Percentiles rank a stretch among this genome's conserved stretches.
Evolutionary conservation across 2,888 invertebrate genomes (phyloP).

Genomic region (Sympetrum striolatum): DNA sequence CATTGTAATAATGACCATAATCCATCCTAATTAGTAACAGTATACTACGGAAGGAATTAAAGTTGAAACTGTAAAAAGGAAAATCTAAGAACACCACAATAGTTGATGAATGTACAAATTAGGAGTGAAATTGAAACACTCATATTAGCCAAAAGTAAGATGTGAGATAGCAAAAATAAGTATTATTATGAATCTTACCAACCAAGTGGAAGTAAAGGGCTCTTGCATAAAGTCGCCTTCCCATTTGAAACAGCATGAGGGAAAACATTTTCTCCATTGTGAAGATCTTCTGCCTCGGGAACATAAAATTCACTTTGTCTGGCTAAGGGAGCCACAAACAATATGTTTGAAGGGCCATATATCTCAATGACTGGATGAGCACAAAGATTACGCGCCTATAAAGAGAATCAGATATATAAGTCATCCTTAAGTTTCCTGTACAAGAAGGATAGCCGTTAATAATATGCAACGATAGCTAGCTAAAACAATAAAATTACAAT

Average conservation of each 20-base stretch:
- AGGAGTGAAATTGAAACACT: too few species aligned
- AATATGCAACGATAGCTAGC: too few species aligned
- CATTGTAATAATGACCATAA: too few species aligned
- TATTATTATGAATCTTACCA: neutral
- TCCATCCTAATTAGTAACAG: too few species aligned
- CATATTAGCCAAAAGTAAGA: too few species aligned
- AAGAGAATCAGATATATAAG: neutral
- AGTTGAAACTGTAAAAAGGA: too few species aligned
- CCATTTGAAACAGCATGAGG: neutral
- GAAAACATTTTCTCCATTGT: neutral
- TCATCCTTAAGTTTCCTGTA: neutral
- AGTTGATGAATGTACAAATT: too few species aligned
- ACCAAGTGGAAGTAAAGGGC: neutral
- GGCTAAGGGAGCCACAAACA: conserved; percentile 11
- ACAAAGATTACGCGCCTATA: conserved; percentile 28
- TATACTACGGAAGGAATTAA: too few species aligned
- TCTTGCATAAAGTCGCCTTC: neutral
- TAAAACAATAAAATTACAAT: too few species aligned
- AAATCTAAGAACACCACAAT: too few species aligned
- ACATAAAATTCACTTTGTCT: conserved; percentile 31
- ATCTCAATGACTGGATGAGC: conserved; percentile 33
- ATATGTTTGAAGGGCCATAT: conserved; percentile 13
- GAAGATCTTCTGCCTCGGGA: conserved; percentile 21
- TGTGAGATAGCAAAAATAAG: neutral
- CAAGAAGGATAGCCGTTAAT: too few species aligned